These are phyloP conservation scores for Habrosyne pyritoides DNA, from an alignment of 2,888 invertebrate genomes.

Conservation along the genomic window DNA sequence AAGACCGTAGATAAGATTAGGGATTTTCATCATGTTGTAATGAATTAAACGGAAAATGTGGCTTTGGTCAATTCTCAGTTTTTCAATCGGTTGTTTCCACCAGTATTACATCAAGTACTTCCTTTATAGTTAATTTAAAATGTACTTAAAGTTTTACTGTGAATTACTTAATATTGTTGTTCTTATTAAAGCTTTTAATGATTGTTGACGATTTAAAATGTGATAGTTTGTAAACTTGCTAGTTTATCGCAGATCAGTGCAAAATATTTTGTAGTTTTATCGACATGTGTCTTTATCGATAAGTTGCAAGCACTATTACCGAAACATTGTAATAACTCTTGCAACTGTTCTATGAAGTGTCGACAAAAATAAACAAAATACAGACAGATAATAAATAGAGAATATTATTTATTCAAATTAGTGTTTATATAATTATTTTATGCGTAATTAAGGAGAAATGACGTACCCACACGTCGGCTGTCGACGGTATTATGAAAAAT, in stretches of 20 bases:
- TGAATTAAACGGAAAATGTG: constrained; percentile 49
- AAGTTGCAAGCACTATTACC: constrained; percentile 4
- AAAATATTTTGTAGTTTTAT: constrained; percentile 4
- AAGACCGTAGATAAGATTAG: constrained; percentile 74
- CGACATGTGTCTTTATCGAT: not conserved
- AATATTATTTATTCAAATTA: constrained; percentile 1
- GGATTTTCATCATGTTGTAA: constrained; percentile 76
- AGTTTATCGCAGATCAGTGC: constrained; percentile 36
- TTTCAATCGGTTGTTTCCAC: constrained; percentile 29
- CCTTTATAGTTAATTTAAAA: constrained; percentile 23
- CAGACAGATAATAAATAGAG: not conserved
- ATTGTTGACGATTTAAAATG: constrained; percentile 68
- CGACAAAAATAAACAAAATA: not conserved
- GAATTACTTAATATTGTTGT: constrained; percentile 54
- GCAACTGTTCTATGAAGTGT: not conserved
- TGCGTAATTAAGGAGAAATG: constrained; percentile 51
- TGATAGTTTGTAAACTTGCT: constrained; percentile 41
- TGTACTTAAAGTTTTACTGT: constrained; percentile 20
- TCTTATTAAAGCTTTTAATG: constrained; percentile 72
- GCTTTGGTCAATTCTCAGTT: constrained; percentile 19
- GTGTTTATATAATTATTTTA: not conserved
- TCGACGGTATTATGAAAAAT: constrained; percentile 80
- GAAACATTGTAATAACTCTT: not conserved
- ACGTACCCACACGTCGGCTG: constrained; percentile 53
- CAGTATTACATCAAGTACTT: constrained; percentile 57